Evolutionary conservation across 2,888 invertebrate species (phyloP).

Genomic region (Drosophila flavopinicola): DNA sequence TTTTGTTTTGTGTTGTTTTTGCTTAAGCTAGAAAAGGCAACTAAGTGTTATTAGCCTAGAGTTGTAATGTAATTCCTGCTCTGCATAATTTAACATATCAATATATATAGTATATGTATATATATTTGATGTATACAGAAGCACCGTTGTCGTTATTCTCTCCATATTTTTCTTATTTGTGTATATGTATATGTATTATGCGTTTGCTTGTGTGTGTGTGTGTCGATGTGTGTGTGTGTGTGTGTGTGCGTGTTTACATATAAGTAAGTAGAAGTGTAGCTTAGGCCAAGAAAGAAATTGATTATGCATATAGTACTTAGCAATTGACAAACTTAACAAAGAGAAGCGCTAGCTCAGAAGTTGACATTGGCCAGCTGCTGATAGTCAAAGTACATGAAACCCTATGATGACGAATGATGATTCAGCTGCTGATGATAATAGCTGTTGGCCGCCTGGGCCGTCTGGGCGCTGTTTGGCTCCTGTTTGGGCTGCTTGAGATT

Average conservation of each 20-base stretch:
- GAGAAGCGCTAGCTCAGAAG: constrained; percentile 65
- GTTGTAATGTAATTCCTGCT: constrained; percentile 22
- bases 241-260: neutral
- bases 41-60: constrained; percentile 76
- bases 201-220: neutral
- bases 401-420: constrained; percentile 84
- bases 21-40: constrained; percentile 75
- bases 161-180: constrained; percentile 18
- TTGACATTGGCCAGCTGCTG: constrained; percentile 76
- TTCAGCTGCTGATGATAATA: constrained; percentile 70
- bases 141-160: constrained; percentile 48
- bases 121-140: constrained; percentile 32
- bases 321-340: constrained; percentile 60
- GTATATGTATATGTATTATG: constrained; percentile 5
- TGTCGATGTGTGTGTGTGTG: neutral
- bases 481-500: constrained; percentile 89
- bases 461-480: constrained; percentile 72
- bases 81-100: constrained; percentile 15
- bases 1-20: constrained; percentile 2
- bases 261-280: constrained; percentile 18
- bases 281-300: constrained; percentile 13
- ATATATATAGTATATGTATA: constrained; percentile 1
- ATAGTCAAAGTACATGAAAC: constrained; percentile 83
- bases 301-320: constrained; percentile 21
- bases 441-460: constrained; percentile 60